These are phyloP conservation scores for Malthinus seriepunctatus DNA, from an alignment of 2,888 invertebrate genomes.

Conservation along the genomic window DNA sequence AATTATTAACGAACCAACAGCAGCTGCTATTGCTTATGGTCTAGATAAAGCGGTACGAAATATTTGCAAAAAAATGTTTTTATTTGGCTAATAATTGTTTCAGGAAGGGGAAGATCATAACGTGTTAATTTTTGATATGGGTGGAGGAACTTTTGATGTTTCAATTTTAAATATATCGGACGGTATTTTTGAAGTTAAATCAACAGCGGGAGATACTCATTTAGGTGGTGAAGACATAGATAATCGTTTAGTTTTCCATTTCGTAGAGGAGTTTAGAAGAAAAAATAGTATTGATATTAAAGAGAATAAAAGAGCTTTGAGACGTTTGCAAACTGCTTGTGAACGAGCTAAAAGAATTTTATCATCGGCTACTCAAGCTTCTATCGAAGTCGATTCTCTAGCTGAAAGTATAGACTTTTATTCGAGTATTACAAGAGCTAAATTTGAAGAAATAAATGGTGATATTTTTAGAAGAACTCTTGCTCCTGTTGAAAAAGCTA, in stretches of 20 bases:
- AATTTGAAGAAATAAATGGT: slow-evolving; percentile 66
- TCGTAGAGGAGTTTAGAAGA: slow-evolving; percentile 59
- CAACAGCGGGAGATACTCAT: slow-evolving; percentile 64
- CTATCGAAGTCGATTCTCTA: slow-evolving; percentile 64
- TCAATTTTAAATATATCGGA: slow-evolving; percentile 70
- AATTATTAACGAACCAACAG: slow-evolving; percentile 70
- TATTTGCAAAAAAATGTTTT: no score
- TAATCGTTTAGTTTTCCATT: slow-evolving; percentile 58
- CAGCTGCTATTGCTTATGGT: slow-evolving; percentile 68
- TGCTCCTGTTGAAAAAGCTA: slow-evolving; percentile 67
- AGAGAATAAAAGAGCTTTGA: slow-evolving; percentile 58
- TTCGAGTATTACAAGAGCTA: slow-evolving; percentile 62
- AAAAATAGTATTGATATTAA: slow-evolving; percentile 59
- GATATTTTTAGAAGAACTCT: slow-evolving; percentile 67
- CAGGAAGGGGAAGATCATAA: slow-evolving; percentile 51
- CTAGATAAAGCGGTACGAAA: slow-evolving; percentile 52
- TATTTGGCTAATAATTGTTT: background rate
- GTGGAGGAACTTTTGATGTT: slow-evolving; percentile 72
- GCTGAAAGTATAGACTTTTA: slow-evolving; percentile 65
- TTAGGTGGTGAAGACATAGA: slow-evolving; percentile 60
- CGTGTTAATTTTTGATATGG: slow-evolving; percentile 56
- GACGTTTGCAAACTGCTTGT: slow-evolving; percentile 65
- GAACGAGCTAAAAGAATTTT: slow-evolving; percentile 66
- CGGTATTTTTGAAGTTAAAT: slow-evolving; percentile 64
- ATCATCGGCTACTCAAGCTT: slow-evolving; percentile 60